Percentiles rank a stretch among this genome's conserved stretches.
Evolutionary conservation across 2,888 invertebrate species (phyloP).

Genomic region (Gymnocheta viridis): DNA sequence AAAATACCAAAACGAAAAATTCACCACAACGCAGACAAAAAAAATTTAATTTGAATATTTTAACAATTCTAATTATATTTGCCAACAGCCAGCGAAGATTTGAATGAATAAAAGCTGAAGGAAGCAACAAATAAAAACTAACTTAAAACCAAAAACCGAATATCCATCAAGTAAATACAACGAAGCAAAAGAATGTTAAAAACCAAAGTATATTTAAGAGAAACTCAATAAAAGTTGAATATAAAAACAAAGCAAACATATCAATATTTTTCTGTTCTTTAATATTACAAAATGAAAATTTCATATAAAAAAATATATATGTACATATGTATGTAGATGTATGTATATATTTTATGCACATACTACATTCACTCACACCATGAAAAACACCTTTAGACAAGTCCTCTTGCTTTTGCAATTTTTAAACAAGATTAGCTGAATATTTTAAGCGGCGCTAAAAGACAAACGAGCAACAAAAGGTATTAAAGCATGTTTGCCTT

Average conservation of each 20-base stretch:
- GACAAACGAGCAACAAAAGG: background rate
- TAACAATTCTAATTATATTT: constrained; percentile 76
- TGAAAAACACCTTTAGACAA: background rate
- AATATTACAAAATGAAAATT: background rate
- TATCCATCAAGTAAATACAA: constrained; percentile 42
- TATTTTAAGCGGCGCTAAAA: background rate
- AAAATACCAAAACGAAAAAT: constrained; percentile 7
- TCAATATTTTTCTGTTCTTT: constrained; percentile 7
- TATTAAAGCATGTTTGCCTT: background rate
- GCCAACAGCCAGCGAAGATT: constrained; percentile 73
- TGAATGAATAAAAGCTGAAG: constrained; percentile 42
- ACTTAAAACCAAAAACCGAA: constrained; percentile 26
- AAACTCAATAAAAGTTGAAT: constrained; percentile 39
- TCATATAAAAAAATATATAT: background rate
- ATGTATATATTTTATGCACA: background rate
- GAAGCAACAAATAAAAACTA: constrained; percentile 20
- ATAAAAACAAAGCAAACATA: background rate
- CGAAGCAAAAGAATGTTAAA: background rate
- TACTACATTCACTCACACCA: constrained; percentile 29
- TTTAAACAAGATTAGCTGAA: constrained; percentile 28
- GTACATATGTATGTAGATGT: no score
- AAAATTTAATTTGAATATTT: constrained; percentile 74
- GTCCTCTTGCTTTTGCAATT: background rate
- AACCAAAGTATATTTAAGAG: background rate
- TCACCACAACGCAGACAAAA: constrained; percentile 52